Percentiles rank a stretch among this genome's conserved stretches.
Evolutionary conservation across 2,113 vertebrate genomes (phyloP).

Genomic region (Etia nguti): DNA sequence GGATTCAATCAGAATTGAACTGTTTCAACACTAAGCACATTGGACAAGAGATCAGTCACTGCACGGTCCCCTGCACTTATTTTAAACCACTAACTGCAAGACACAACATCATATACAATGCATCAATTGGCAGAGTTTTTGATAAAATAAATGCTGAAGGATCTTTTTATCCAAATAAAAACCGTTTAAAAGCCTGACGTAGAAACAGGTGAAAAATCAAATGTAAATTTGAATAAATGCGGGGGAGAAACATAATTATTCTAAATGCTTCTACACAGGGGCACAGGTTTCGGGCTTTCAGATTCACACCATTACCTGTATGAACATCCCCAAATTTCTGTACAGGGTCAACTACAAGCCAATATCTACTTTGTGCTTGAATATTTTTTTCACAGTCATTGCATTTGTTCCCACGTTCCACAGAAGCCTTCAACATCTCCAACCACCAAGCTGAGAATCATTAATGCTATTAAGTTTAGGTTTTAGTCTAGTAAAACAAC

Average conservation of each 20-base stretch:
- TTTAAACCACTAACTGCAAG: neutral
- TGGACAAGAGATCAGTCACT: neutral
- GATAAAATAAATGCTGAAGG: neutral
- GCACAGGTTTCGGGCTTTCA: neutral
- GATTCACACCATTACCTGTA: neutral
- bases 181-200: neutral
- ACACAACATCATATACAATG: neutral
- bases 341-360: neutral
- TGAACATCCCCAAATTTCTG: neutral
- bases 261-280: neutral
- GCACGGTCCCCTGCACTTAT: neutral
- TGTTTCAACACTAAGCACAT: neutral
- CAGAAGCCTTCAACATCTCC: neutral
- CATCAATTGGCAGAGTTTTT: neutral
- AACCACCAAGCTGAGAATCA: neutral
- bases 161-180: neutral
- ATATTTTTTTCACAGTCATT: neutral
- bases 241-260: neutral
- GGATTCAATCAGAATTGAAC: neutral
- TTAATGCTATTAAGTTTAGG: neutral
- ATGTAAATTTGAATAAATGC: neutral
- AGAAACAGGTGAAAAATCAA: neutral
- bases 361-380: neutral
- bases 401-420: neutral
- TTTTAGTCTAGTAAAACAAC: neutral